Base-by-base conservation (phyloP, 2,888 invertebrate genomes). In the Phengaris alcon region DNA sequence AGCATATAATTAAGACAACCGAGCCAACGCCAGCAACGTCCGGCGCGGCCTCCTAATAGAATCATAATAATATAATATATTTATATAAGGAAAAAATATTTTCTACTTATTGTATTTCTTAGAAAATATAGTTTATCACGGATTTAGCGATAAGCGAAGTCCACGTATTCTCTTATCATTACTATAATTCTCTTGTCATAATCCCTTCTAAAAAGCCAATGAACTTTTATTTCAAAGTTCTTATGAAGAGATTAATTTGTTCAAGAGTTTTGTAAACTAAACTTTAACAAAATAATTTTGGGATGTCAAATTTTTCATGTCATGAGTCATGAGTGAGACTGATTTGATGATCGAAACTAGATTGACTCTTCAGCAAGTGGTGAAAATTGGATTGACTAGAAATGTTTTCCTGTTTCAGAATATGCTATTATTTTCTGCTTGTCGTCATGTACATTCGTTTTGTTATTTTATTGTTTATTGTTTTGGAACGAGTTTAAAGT, bases 141-240 rank as follows among this genome's bases (percentile, higher is more conserved):
- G 9, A 22, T 59, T 59, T 59, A 59, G 9, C 22, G 22, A 59
- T 22, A 59, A 59, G 59, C 10, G 10, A 59, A 22, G 59, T 10
- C 15, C 59, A 59, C 22, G 22, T 59, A 22, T 59, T 59, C 15
- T 57, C 59, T 59, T 59, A 59, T 59, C 59, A 59, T 35, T 35
- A 35, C 10, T 22, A 22, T 59, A n/a, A 57, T 22, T 59, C 10
- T 59, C 9, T 10, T 15, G 10, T 4, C 22, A 59, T 59, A 59
- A 59, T 59, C 59, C 22, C 7, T 3, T 1, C 15, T 59, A 10
- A 59, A 57, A 48, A 59, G 59, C 59, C 22, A 59, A 59, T 59
- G 59, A 59, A 59, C 59, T 59, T 59, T 22, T 15, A 15, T 57
- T 22, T 59, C 5, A 59, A 59, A 59, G 22, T 59, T 35, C 35